A percentile compares a stretch with the other conserved stretches of the same genome.
These are phyloP conservation scores for Parthenolecanium corni DNA, from an alignment of 2,888 invertebrate species.

Conservation along the genomic window DNA sequence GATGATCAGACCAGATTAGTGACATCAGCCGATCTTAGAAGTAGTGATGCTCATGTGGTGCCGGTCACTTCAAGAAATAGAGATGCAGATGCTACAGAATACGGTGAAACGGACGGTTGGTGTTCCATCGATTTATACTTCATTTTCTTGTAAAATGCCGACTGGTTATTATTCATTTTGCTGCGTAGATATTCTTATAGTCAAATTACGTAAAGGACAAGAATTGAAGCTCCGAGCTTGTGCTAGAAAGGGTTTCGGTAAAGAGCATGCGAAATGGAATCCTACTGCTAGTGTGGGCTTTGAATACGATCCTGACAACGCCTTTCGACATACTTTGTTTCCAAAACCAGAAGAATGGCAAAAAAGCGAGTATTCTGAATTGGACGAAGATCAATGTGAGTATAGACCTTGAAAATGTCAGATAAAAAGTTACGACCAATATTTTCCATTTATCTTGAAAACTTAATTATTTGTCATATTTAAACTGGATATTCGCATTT, in stretches of 20 bases:
- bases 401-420: slow-evolving; percentile 26
- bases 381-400: slow-evolving; percentile 79
- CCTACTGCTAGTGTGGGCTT: slow-evolving; percentile 97
- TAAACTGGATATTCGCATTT: slow-evolving; percentile 29
- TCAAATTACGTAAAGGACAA: slow-evolving; percentile 69
- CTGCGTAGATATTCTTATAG: slow-evolving; percentile 51
- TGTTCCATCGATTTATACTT: background rate
- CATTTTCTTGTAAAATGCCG: background rate
- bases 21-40: slow-evolving; percentile 90
- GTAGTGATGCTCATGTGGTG: slow-evolving; percentile 78
- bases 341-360: slow-evolving; percentile 99
- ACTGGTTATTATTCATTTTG: background rate
- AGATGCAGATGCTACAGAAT: slow-evolving; percentile 86
- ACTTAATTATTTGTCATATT: no score
- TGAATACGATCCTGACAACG: slow-evolving; percentile 98
- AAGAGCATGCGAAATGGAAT: slow-evolving; percentile 99
- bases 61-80: slow-evolving; percentile 86
- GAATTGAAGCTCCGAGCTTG: slow-evolving; percentile 88
- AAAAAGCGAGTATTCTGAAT: slow-evolving; percentile 89
- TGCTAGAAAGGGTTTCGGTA: slow-evolving; percentile 93
- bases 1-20: slow-evolving; percentile 92
- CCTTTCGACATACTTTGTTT: slow-evolving; percentile 86
- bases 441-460: no score
- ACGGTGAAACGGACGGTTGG: slow-evolving; percentile 86
- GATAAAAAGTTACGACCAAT: no score